phyloP scores from a whole-genome alignment of 64 coral and sea anemone species.

The Actinia tenebrosa region DNA sequence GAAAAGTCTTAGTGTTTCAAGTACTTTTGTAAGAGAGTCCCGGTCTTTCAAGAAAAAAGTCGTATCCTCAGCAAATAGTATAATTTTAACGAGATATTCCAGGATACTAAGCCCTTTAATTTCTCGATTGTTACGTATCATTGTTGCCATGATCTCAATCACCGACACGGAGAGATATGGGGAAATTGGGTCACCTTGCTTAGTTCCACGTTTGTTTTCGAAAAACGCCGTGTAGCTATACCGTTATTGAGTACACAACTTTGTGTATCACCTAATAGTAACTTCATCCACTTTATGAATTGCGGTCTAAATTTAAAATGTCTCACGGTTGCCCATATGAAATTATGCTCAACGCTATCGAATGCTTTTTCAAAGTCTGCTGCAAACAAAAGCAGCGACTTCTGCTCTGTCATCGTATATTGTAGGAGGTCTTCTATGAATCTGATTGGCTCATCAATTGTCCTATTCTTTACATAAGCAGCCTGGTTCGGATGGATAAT shows the following conservation, averaged over 20 bases:
- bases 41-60: slow-evolving; percentile 7
- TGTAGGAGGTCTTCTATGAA: no score
- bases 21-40: neutral
- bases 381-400: no score
- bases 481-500: no score
- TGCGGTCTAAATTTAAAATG: slow-evolving; percentile 18
- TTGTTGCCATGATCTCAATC: slow-evolving; percentile 23
- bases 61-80: slow-evolving; percentile 11
- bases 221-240: slow-evolving; percentile 1
- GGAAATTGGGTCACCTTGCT: slow-evolving; percentile 18
- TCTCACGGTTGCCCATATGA: no score
- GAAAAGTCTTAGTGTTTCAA: no score
- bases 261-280: neutral
- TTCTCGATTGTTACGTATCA: slow-evolving; percentile 9
- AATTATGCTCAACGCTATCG: no score
- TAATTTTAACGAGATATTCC: neutral
- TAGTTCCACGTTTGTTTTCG: neutral
- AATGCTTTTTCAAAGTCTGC: no score
- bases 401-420: no score
- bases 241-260: slow-evolving; percentile 24
- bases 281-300: slow-evolving; percentile 19
- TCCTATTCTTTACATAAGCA: no score
- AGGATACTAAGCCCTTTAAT: slow-evolving; percentile 12
- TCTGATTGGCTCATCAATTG: no score
- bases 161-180: neutral